Conservation (phyloP, 1,140 invertebrate genomes). For the Mylabris phalerata region DNA sequence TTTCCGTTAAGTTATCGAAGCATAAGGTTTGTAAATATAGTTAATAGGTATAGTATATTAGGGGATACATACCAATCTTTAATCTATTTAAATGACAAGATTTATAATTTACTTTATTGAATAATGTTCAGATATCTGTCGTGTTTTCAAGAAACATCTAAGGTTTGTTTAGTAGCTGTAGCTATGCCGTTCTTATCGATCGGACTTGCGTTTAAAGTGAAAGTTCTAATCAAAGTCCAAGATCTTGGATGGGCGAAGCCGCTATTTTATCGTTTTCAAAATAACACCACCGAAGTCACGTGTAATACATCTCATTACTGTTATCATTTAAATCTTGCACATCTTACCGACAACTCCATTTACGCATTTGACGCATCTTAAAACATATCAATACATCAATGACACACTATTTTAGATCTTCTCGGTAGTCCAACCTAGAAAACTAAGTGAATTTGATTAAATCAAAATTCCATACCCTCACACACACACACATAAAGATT, state of each 20-base stretch:
- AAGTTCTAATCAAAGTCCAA: constrained; percentile 15
- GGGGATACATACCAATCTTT: constrained; percentile 10
- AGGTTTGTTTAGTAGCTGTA: constrained; percentile 7
- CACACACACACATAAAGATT: too few relatives aligned
- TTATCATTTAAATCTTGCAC: constrained; percentile 9
- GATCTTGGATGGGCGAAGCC: constrained; percentile 9
- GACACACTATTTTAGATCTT: neutral
- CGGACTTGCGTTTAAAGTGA: constrained; percentile 11
- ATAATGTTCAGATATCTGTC: constrained; percentile 18
- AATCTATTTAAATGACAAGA: constrained; percentile 16
- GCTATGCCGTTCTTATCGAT: constrained; percentile 12
- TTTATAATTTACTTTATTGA: constrained; percentile 26
- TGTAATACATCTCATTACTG: constrained; percentile 17
- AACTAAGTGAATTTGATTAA: too few relatives aligned
- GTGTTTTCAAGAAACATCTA: constrained; percentile 17
- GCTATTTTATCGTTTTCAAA: constrained; percentile 10
- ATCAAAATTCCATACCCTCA: too few relatives aligned
- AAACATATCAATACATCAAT: constrained; percentile 10
- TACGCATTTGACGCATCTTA: constrained; percentile 1
- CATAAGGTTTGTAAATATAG: constrained; percentile 48
- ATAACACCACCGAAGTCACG: constrained; percentile 10
- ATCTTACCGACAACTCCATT: constrained; percentile 12
- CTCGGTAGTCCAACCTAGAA: too few relatives aligned
- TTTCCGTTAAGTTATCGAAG: constrained; percentile 58
- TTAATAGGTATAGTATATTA: constrained; percentile 1